Base-by-base conservation (phyloP, 2,113 vertebrate species). In the Marmota flaviventris region DNA sequence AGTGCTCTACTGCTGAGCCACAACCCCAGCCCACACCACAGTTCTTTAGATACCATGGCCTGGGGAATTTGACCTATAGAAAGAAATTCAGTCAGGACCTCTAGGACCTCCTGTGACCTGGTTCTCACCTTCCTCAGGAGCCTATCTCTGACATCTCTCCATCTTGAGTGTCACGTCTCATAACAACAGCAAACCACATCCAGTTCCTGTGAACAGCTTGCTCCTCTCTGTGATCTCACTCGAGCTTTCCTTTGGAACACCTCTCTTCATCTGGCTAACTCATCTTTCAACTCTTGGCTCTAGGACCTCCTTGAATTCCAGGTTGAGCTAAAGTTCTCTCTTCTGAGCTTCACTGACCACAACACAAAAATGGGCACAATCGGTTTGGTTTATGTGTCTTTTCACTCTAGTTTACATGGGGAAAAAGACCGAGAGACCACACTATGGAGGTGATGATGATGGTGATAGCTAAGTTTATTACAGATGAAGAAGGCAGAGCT, bases 81-180 rank as follows among this genome's bases (percentile, higher is more conserved):
- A 91, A 85, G 58, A 85, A 91, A 92, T 82, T 32, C 37, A 34
- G 12, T 90, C 34, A 72, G 70, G 73, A 56, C 69, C 69, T 78
- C 2, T 27, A 63, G 69, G 39, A 39, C 25, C 58, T 93, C 69
- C 29, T 24, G 17, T 93, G 77, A 88, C 37, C 81, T 75, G 32
- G 42, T 67, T 32, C 17, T 82, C 69, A 83, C 56, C 91, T 97
- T 97, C 45, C 34, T 93, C 11, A n/a, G n/a, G 24, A 73, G 61
- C 39, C n/a, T 83, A 34, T 51, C 83, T 90, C 87, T 1, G 20
- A 72, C 24, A 37, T 51, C 53, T 78, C 32, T 16, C 34, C n/a
- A 16, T 12, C 2, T 48, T 90, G 63, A 97, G 63, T 73, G 89
- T 92, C 53, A 29, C 14, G 25, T 89, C 63, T 96, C 78, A 67